phyloP scores from a whole-genome alignment of 2,888 invertebrate species.

The Bibio marci region DNA sequence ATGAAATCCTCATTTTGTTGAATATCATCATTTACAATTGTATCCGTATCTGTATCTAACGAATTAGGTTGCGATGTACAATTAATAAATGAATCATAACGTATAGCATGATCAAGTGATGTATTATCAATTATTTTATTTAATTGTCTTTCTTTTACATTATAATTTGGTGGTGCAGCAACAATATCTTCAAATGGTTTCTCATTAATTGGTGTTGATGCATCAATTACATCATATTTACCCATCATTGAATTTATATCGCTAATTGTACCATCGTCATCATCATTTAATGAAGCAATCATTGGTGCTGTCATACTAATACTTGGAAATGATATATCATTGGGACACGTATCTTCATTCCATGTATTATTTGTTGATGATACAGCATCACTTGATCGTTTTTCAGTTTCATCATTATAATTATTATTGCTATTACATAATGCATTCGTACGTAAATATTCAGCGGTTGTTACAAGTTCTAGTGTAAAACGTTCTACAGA shows the following conservation, averaged over 20 bases:
- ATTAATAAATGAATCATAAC: neutral
- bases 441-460: slow-evolving; percentile 34
- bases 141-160: neutral
- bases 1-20: neutral
- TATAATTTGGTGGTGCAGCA: neutral
- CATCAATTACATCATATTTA: slow-evolving; percentile 13
- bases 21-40: slow-evolving; percentile 15
- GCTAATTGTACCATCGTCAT: slow-evolving; percentile 19
- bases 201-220: slow-evolving; percentile 24
- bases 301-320: slow-evolving; percentile 59
- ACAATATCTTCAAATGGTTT: neutral
- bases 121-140: neutral
- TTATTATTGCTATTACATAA: slow-evolving; percentile 11
- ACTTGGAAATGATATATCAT: slow-evolving; percentile 66
- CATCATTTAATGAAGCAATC: slow-evolving; percentile 48
- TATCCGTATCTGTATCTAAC: slow-evolving; percentile 20
- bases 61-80: slow-evolving; percentile 17
- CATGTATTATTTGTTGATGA: slow-evolving; percentile 41
- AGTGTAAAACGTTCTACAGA: slow-evolving; percentile 47
- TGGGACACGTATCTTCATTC: slow-evolving; percentile 65
- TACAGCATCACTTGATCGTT: neutral
- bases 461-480: slow-evolving; percentile 44
- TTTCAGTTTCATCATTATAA: neutral
- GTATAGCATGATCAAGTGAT: neutral
- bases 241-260: slow-evolving; percentile 6